These are phyloP conservation scores for Terrapene triunguis DNA, from an alignment of 2,113 vertebrate species.

Conservation along the genomic window DNA sequence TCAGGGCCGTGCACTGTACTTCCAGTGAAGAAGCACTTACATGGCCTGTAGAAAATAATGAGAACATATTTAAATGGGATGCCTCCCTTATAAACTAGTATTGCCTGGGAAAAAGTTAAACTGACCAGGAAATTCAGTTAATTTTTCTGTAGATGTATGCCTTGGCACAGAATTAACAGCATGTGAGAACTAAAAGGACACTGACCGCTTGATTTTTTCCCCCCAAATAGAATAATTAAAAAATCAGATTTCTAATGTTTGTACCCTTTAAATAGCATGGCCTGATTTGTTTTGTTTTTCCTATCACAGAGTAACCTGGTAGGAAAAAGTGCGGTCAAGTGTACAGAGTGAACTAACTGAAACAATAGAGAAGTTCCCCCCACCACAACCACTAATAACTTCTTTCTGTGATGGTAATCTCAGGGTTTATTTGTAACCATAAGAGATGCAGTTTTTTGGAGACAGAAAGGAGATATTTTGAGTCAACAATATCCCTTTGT, in stretches of 20 bases:
- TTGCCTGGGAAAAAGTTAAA: constrained; percentile 56
- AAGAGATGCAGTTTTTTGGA: background rate
- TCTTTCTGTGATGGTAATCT: constrained; percentile 23
- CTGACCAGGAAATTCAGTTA: constrained; percentile 15
- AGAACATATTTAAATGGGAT: constrained; percentile 51
- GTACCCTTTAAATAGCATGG: background rate
- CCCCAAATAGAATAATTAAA: background rate
- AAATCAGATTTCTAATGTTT: background rate
- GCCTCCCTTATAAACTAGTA: background rate
- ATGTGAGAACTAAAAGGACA: background rate
- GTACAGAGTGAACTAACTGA: background rate
- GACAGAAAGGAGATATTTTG: background rate
- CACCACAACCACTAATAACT: background rate
- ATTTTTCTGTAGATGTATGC: background rate
- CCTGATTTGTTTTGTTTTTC: constrained; percentile 9
- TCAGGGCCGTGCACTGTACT: constrained; percentile 19
- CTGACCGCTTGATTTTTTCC: background rate
- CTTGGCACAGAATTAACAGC: constrained; percentile 9
- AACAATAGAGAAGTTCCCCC: background rate
- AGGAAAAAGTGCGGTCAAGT: constrained; percentile 31
- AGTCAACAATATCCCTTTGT: background rate
- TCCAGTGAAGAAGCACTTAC: constrained; percentile 11
- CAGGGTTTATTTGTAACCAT: constrained; percentile 44
- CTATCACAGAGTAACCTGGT: background rate
- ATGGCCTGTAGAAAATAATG: constrained; percentile 26